These are phyloP conservation scores for Sipha maydis DNA, from an alignment of 2,888 invertebrate genomes.

Conservation along the genomic window DNA sequence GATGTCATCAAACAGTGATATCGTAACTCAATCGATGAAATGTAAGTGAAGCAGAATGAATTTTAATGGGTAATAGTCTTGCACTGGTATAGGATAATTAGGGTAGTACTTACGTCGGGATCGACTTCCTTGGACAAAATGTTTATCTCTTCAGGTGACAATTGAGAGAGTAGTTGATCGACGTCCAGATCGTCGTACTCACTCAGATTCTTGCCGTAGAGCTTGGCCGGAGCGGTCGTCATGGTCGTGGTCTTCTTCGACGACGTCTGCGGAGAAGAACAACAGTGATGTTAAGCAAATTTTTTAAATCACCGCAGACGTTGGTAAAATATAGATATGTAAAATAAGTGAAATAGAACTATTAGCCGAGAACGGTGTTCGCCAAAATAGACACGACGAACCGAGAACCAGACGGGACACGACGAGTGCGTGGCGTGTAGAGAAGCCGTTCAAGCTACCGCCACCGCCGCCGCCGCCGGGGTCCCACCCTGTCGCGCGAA, in stretches of 20 bases:
- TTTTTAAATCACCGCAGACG: not conserved
- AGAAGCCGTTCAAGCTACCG: constrained; percentile 3
- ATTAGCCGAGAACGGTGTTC: not conserved
- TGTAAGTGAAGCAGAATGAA: not conserved
- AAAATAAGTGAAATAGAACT: not conserved
- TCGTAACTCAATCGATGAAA: not conserved
- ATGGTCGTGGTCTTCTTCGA: constrained; percentile 84
- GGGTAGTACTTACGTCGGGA: constrained; percentile 86
- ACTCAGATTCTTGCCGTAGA: constrained; percentile 89
- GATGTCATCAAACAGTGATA: not conserved
- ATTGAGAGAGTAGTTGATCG: constrained; percentile 90
- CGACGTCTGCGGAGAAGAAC: constrained; percentile 78
- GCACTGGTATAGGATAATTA: too few relatives aligned
- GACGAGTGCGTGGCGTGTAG: not conserved
- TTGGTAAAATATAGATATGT: not conserved
- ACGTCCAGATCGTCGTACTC: constrained; percentile 95
- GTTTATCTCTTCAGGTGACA: constrained; percentile 95
- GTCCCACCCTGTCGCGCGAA: constrained; percentile 39
- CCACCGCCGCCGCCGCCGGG: not conserved
- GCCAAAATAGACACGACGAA: not conserved
- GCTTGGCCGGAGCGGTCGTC: constrained; percentile 88
- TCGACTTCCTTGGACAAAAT: constrained; percentile 98
- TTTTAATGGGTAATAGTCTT: not conserved
- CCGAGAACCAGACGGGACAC: not conserved
- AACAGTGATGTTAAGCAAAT: constrained; percentile 56